These are phyloP conservation scores for Agrochola litura DNA, from an alignment of 2,888 invertebrate species.

Conservation along the genomic window DNA sequence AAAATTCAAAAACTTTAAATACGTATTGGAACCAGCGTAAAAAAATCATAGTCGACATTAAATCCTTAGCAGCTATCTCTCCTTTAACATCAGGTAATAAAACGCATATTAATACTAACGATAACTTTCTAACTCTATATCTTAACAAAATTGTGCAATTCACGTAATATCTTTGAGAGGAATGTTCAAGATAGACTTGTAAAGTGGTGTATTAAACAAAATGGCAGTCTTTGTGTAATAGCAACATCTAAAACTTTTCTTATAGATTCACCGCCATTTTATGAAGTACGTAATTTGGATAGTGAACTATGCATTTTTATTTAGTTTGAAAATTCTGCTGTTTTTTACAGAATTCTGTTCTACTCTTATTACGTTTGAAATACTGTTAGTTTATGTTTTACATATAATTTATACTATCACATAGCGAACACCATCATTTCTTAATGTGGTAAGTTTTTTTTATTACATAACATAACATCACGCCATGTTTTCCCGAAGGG, in stretches of 20 bases:
- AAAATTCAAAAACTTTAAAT: too few relatives aligned
- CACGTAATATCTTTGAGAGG: not conserved
- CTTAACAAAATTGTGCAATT: constrained; percentile 6
- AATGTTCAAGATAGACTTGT: constrained; percentile 4
- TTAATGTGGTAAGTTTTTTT: too few relatives aligned
- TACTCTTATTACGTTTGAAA: not conserved
- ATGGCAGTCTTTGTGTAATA: constrained; percentile 10
- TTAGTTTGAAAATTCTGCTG: not conserved
- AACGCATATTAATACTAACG: not conserved
- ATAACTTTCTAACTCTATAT: constrained; percentile 1
- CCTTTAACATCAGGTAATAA: too few relatives aligned
- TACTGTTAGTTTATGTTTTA: not conserved
- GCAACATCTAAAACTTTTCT: constrained; percentile 2
- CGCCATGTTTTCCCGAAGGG: too few relatives aligned
- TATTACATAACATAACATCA: too few relatives aligned
- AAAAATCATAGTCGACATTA: too few relatives aligned
- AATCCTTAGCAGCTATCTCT: too few relatives aligned
- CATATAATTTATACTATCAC: too few relatives aligned
- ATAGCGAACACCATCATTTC: too few relatives aligned
- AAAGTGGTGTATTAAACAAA: constrained; percentile 29
- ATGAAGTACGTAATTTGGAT: not conserved
- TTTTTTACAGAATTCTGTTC: not conserved
- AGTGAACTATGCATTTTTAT: not conserved
- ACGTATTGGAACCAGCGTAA: too few relatives aligned
- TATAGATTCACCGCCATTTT: not conserved